These are phyloP conservation scores for Tachina lurida DNA, from an alignment of 2,888 invertebrate species.

Conservation along the genomic window DNA sequence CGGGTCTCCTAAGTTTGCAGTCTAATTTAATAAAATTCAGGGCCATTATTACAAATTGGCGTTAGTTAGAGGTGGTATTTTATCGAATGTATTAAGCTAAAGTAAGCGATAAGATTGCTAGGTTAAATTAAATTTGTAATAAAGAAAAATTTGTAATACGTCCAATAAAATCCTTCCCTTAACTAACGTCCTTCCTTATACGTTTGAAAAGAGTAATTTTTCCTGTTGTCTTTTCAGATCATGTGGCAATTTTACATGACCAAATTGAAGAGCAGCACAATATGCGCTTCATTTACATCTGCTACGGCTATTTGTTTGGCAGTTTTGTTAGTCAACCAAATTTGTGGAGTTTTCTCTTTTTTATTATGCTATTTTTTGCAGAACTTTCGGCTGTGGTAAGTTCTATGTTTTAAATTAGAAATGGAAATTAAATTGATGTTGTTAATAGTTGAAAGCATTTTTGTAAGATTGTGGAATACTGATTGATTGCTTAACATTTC, in stretches of 20 bases:
- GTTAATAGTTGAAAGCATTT: neutral
- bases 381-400: constrained; percentile 90
- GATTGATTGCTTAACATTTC: neutral
- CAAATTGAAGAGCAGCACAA: constrained; percentile 78
- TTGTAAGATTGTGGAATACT: too few species aligned
- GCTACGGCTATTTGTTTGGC: constrained; percentile 79
- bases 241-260: constrained; percentile 77
- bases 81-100: too few species aligned
- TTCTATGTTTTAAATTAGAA: neutral
- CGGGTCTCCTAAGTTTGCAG: too few species aligned
- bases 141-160: neutral
- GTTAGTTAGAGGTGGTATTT: too few species aligned
- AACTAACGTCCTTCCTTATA: neutral
- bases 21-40: neutral
- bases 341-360: constrained; percentile 90
- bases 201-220: neutral
- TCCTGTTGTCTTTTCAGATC: constrained; percentile 74
- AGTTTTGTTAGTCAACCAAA: constrained; percentile 77
- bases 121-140: neutral
- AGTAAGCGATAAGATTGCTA: too few species aligned
- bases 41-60: too few species aligned
- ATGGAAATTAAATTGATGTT: neutral
- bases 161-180: neutral
- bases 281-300: constrained; percentile 79
- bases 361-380: constrained; percentile 89